Evolutionary conservation across 2,888 invertebrate species (phyloP), one percentile per base, ranked within the genome.

Genomic region (Entomobrya proxima): DNA sequence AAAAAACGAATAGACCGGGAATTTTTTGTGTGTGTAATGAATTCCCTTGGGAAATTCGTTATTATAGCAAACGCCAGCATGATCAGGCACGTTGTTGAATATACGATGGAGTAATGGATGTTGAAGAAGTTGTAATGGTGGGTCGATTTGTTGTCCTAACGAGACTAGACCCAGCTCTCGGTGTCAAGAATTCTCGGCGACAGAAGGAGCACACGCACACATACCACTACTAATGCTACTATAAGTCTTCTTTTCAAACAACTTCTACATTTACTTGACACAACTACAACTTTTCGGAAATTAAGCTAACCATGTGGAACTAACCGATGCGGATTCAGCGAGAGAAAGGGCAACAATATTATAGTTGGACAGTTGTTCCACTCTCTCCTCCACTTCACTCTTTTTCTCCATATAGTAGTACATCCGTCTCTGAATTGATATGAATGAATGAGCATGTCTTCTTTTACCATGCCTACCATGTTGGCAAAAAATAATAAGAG

Each of bases 81-180:
- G 30, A 58, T 30, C 24, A 58, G 5, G 30, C 58, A 58, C 58
- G 58, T 30, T 58, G 30, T 64, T 64, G 61, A 64, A 64, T 64
- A n/a, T n/a, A 64, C 9, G 5, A 64, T 35, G 18, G 32, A 9
- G 50, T 58, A 61, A 37, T 67, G 24, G 64, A 35, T 40, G 67
- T 67, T 37, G 5, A 40, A 24, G 64, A 64, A 64, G 67, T 24
- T 15, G 40, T 15, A 30, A 67, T 67, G 67, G 67, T 37, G 40
- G 21, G 21, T 40, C 67, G 67, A 67, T 67, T 67, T 67, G 67
- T 40, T 67, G 40, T 40, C 40, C 15, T 37, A 67, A 24, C 67
- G 67, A 37, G 40, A 40, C 67, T 40, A 67, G 67, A 18, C 64
- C 2, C 3, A 18, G 30, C 9, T 35, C n/a, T 47, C n/a, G 35